Base-by-base conservation (phyloP, 2,797 vertebrate genomes). In the Aphelocoma californica region DNA sequence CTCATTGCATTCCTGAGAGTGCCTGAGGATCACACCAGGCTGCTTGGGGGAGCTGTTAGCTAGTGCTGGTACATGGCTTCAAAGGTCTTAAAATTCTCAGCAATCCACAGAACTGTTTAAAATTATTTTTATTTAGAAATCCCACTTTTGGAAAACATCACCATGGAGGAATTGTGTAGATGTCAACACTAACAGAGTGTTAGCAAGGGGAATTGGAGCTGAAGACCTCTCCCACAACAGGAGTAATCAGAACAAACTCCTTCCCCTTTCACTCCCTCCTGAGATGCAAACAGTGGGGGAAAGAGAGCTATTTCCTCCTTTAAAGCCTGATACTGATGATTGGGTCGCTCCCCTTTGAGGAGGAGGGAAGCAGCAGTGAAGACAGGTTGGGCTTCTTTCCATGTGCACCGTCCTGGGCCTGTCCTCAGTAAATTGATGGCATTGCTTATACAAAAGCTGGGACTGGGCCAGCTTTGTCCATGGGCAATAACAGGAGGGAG, bases 401-500 rank as follows among this genome's bases (percentile, higher is more conserved):
- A 57, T 45, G 13, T 1, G 1, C 5, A 11, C 24, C 42, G 19
- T 44, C 38, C 45, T 20, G 45, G 34, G 34, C 32, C 23, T 93
- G 26, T 31, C 53, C 19, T 56, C 32, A 14, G 18, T 6, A 53
- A 85, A 58, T 34, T 4, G 40, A 61, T 1, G 10, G 21, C 65
- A 51, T 14, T 0, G 0, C 36, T 40, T 15, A 8, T 0, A 29
- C 18, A 26, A 20, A 29, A 48, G 47, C 7, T 6, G 18, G 23
- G 8, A 40, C 24, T 10, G 45, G 38, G 16, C 50, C 36, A 45
- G 17, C 8, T 73, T 86, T 56, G 32, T 7, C 16, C 3, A 2
- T 36, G 18, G 16, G 8, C 25, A 36, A 5, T 0, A 36, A 31
- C 36, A 45, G 45, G n/a, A 74, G 48, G 29, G 44, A 86, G n/a